Base-by-base conservation (phyloP, 2,888 invertebrate genomes). In the Micoletzkya japonica region DNA sequence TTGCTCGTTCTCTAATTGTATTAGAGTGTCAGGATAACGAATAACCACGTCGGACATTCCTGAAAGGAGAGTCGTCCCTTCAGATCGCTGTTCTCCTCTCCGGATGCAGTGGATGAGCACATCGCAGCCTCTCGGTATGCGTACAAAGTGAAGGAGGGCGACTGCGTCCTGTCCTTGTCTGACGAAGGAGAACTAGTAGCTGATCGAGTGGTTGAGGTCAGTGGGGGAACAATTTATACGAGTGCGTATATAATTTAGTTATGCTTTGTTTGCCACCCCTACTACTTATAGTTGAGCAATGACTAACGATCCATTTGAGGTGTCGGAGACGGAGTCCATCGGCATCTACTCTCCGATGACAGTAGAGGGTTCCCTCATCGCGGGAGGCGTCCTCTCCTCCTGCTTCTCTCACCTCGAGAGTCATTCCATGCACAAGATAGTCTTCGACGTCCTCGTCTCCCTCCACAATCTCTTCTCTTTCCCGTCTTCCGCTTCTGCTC, bases 261-360 rank as follows among this genome's bases (percentile, higher is more conserved):
- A 4, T 37, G 2, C 2, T 6, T 44, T 26, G 17, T 26, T 26
- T 36, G 26, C 24, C 7, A 28, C n/a, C 2, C 3, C 1, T 20
- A 37, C 10, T 2, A 1, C 24, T 60, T 61, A 34, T 10, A 14
- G 4, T 28, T 60, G n/a, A 26, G 50, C 61, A n/a, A 10, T 20
- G 39, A 56, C 52, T 28, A 64, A 72, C 28, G 30, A 52, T 4
- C 50, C 59, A 32, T 28, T 73, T 30, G 30, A 81, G 82, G 73
- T 82, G 24, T 80, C 81, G 24, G 72, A 82, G n/a, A 77, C 72
- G 37, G 73, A 74, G 26, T 79, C 79, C 24, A 75, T 56, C 30
- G 84, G 84, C 66, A 84, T 84, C 74, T 84, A 84, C 71, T 81
- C 82, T 49, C 84, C 84, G 26, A 83, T 84, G 80, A 84, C 84